These are phyloP conservation scores for Chironomus striatipennis DNA, from an alignment of 1,140 invertebrate species.

Conservation along the genomic window DNA sequence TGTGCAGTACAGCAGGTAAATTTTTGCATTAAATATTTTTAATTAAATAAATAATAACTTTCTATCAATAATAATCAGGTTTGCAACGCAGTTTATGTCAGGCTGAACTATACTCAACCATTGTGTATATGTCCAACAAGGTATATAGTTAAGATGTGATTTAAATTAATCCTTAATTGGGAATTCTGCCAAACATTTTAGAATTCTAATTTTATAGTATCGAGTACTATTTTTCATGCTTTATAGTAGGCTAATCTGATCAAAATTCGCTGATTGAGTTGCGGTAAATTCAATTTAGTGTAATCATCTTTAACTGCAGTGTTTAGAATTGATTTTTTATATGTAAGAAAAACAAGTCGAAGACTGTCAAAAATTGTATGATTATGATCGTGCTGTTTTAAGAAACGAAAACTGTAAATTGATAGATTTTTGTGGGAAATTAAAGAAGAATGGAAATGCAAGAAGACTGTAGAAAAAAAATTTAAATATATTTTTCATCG, in stretches of 20 bases:
- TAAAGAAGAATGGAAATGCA: too few relatives aligned
- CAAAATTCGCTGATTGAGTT: neutral
- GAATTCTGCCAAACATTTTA: neutral
- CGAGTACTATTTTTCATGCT: neutral
- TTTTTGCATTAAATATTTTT: too few relatives aligned
- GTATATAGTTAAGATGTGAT: constrained; percentile 30
- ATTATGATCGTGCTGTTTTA: too few relatives aligned
- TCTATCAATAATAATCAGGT: constrained; percentile 56
- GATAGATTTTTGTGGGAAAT: too few relatives aligned
- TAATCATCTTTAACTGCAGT: neutral
- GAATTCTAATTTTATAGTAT: neutral
- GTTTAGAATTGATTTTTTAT: too few relatives aligned
- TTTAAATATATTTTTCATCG: too few relatives aligned
- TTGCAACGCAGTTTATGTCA: constrained; percentile 85
- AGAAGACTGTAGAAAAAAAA: too few relatives aligned
- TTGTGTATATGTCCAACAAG: constrained; percentile 79
- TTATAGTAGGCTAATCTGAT: too few relatives aligned
- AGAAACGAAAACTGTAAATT: too few relatives aligned
- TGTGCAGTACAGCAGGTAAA: constrained; percentile 83
- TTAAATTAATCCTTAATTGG: neutral
- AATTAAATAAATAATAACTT: too few relatives aligned
- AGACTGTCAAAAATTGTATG: too few relatives aligned
- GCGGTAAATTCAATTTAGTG: neutral
- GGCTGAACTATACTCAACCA: constrained; percentile 85
- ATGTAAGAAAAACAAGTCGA: too few relatives aligned